Conservation (phyloP, 2,888 invertebrate genomes). For the Lasioglossum oenotherae region DNA sequence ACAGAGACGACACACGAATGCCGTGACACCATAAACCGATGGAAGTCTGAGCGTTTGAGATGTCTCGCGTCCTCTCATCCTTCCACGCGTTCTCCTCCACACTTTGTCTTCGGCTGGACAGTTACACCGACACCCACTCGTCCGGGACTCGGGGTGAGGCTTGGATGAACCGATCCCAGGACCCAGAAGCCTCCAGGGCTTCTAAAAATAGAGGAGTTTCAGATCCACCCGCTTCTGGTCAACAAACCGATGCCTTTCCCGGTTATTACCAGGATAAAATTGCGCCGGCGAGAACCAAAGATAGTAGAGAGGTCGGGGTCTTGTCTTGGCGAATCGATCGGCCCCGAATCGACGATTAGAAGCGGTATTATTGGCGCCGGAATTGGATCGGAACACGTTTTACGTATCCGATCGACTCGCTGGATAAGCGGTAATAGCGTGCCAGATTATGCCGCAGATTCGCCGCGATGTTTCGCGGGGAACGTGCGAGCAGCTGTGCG, state of each 20-base stretch:
- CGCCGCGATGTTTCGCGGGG: not conserved
- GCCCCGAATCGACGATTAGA: constrained; percentile 51
- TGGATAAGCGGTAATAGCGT: constrained; percentile 16
- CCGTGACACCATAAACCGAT: not conserved
- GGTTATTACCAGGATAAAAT: constrained; percentile 45
- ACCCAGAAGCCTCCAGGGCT: constrained; percentile 26
- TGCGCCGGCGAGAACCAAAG: constrained; percentile 2
- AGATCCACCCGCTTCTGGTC: constrained; percentile 4
- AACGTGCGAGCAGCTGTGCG: not conserved
- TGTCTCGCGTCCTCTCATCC: not conserved
- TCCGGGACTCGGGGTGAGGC: constrained; percentile 1
- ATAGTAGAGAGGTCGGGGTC: constrained; percentile 17
- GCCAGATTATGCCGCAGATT: constrained; percentile 14
- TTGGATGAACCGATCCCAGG: constrained; percentile 18
- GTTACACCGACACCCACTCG: constrained; percentile 62
- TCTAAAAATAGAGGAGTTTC: constrained; percentile 37
- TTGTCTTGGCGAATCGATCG: constrained; percentile 39
- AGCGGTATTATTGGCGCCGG: constrained; percentile 26
- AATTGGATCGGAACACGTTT: constrained; percentile 40
- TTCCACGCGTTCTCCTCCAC: not conserved
- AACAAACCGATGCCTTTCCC: constrained; percentile 20
- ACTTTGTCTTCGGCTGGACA: constrained; percentile 56
- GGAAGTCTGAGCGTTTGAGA: not conserved
- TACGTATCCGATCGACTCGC: constrained; percentile 23
- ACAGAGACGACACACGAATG: not conserved